Percentiles rank a stretch among this genome's conserved stretches.
These are phyloP conservation scores for Mylabris phalerata DNA, from an alignment of 1,140 invertebrate genomes.

Conservation along the genomic window DNA sequence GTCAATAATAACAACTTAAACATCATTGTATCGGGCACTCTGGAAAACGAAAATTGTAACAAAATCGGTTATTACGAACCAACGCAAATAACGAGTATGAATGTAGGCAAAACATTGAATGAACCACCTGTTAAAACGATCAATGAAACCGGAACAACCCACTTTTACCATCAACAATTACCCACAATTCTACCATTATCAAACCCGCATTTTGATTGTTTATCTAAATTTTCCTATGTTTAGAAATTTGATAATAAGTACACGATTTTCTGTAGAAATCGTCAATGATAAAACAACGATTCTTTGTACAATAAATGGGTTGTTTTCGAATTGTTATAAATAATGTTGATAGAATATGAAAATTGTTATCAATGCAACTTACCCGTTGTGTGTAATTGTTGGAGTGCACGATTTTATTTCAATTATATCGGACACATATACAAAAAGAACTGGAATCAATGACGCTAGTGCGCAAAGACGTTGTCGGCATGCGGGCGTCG, in stretches of 20 bases:
- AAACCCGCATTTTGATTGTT: too few relatives aligned
- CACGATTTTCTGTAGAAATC: too few relatives aligned
- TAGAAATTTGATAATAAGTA: neutral
- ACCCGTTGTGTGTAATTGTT: constrained; percentile 20
- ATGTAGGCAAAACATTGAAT: constrained; percentile 12
- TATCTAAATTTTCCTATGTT: neutral
- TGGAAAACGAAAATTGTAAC: neutral
- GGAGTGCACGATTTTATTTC: constrained; percentile 13
- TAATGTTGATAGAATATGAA: neutral
- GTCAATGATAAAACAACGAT: neutral
- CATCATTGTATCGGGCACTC: constrained; percentile 3
- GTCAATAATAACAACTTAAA: constrained; percentile 6
- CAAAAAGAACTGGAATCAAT: constrained; percentile 22
- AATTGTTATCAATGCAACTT: constrained; percentile 7
- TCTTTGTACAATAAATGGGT: neutral
- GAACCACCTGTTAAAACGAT: constrained; percentile 29
- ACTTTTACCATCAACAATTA: neutral
- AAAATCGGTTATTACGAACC: neutral
- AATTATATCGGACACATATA: neutral
- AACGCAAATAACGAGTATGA: neutral
- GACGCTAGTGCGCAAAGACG: constrained; percentile 16
- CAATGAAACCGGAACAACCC: constrained; percentile 11
- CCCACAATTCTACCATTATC: neutral
- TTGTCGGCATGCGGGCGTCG: constrained; percentile 17
- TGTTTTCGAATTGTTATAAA: neutral